phyloP scores from a whole-genome alignment of 92 coral and sea anemone genomes.

The Parazoanthus darwini region DNA sequence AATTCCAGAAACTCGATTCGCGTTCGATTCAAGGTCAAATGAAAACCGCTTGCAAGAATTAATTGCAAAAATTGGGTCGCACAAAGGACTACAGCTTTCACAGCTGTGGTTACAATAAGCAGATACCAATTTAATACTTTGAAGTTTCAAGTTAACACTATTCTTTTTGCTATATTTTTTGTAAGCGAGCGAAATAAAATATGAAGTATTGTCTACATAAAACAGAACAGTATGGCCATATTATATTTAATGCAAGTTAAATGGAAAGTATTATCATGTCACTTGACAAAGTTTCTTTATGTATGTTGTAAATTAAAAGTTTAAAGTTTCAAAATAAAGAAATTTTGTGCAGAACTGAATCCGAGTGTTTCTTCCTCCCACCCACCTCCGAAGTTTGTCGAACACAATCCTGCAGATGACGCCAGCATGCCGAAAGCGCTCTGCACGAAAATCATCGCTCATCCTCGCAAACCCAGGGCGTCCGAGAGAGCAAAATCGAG shows the following conservation, averaged over 20 bases:
- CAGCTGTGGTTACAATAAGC: not conserved
- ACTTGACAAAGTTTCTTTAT: not conserved
- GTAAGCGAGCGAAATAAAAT: not conserved
- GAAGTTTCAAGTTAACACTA: not conserved
- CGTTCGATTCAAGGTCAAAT: too few relatives aligned
- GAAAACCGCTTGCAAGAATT: too few relatives aligned
- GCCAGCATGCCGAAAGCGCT: too few relatives aligned
- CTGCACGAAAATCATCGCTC: too few relatives aligned
- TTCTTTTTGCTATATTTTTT: not conserved
- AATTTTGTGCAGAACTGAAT: not conserved
- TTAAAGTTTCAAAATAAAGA: not conserved
- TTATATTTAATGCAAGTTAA: constrained; percentile 18
- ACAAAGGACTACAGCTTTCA: not conserved
- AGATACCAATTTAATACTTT: not conserved
- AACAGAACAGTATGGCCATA: not conserved
- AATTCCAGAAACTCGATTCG: too few relatives aligned
- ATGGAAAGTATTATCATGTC: not conserved
- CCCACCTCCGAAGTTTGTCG: not conserved
- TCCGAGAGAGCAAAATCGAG: too few relatives aligned
- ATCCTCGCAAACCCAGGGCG: too few relatives aligned
- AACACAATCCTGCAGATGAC: too few relatives aligned
- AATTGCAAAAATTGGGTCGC: too few relatives aligned
- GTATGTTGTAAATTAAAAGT: not conserved
- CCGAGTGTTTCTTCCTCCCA: not conserved
- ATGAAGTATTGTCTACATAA: not conserved